Conservation (phyloP, 2,113 vertebrate genomes). For the Charina bottae region DNA sequence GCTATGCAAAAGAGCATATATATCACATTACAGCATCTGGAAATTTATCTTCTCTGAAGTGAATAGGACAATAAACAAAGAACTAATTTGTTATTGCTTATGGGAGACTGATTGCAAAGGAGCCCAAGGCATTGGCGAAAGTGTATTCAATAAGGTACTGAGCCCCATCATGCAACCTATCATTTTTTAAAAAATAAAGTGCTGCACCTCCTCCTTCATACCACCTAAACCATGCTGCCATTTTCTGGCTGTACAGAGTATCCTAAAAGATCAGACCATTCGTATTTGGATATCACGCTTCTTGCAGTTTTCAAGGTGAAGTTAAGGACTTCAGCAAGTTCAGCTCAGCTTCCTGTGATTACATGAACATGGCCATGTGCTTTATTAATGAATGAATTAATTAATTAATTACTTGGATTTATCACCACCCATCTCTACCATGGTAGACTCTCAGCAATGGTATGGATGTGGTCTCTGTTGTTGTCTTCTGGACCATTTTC, state of each 20-base stretch:
- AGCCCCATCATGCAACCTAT: neutral
- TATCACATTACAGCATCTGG: neutral
- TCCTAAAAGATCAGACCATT: neutral
- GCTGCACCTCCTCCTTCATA: neutral
- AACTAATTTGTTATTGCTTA: slow-evolving; percentile 7
- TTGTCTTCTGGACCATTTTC: neutral
- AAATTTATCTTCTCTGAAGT: slow-evolving; percentile 32
- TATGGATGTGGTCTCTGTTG: neutral
- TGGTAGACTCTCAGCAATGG: neutral
- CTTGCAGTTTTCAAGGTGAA: neutral
- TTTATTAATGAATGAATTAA: too few relatives aligned
- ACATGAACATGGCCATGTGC: neutral
- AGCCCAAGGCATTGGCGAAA: neutral
- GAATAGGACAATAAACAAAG: slow-evolving; percentile 9
- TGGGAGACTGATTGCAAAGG: neutral
- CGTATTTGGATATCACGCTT: neutral
- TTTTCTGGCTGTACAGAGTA: neutral
- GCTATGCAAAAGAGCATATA: slow-evolving; percentile 6
- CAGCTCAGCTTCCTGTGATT: neutral
- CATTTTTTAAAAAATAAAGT: neutral
- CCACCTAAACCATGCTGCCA: neutral
- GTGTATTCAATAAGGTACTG: neutral
- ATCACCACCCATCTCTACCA: too few relatives aligned
- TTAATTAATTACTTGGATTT: too few relatives aligned
- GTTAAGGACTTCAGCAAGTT: neutral